phyloP scores from a whole-genome alignment of 1,140 invertebrate genomes.

The Zaprionus vittiger region DNA sequence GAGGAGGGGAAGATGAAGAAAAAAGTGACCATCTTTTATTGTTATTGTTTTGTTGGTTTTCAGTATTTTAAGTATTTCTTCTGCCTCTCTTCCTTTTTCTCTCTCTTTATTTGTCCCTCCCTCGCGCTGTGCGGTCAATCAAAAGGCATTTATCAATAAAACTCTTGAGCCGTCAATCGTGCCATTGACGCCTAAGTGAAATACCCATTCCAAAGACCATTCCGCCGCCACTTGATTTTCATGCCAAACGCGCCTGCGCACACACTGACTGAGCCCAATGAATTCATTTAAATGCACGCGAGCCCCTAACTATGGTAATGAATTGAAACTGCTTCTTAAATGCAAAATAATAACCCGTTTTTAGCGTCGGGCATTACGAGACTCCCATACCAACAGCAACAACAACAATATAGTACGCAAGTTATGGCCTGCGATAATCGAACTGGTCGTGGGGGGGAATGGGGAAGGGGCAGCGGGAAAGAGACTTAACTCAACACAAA shows the following conservation, averaged over 20 bases:
- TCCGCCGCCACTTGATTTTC: slow-evolving; percentile 41
- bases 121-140: slow-evolving; percentile 31
- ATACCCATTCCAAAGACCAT: slow-evolving; percentile 19
- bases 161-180: slow-evolving; percentile 49
- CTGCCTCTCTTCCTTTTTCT: not conserved
- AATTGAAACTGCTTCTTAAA: slow-evolving; percentile 76
- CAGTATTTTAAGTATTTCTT: not conserved
- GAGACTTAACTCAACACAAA: slow-evolving; percentile 27
- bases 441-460: slow-evolving; percentile 11
- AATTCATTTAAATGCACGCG: slow-evolving; percentile 80
- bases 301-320: slow-evolving; percentile 76
- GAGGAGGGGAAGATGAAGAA: not conserved
- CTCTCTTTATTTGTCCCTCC: not conserved
- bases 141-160: slow-evolving; percentile 69
- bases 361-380: slow-evolving; percentile 41
- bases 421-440: slow-evolving; percentile 73
- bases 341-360: slow-evolving; percentile 79
- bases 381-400: slow-evolving; percentile 18
- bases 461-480: slow-evolving; percentile 12
- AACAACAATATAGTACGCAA: slow-evolving; percentile 44
- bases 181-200: slow-evolving; percentile 50
- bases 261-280: slow-evolving; percentile 69
- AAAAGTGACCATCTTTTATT: slow-evolving; percentile 41
- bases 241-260: slow-evolving; percentile 59
- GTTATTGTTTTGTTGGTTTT: slow-evolving; percentile 22